Evolutionary conservation across 2,797 vertebrate genomes (phyloP), one percentile per base, ranked within the genome.

Genomic region (Heterohyrax brucei): DNA sequence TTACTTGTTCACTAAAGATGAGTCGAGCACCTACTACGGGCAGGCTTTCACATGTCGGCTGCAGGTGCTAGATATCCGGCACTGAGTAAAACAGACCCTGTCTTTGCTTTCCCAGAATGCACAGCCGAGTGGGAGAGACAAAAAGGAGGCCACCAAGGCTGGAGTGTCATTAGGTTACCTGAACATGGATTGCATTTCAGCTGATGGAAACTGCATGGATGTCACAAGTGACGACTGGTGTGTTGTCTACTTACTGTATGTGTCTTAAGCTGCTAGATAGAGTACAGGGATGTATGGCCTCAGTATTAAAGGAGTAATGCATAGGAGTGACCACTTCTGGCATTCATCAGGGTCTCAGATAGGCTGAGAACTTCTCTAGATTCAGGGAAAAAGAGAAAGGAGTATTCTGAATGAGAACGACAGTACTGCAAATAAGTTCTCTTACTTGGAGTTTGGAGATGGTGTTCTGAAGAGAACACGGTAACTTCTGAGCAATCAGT

Each of bases 61-160:
- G 62, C 46, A 68, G 33, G 56, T 77, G 39, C 68, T 64, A 26
- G 66, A 16, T 87, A 61, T 33, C 56, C 28, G 24, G 30, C 7
- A 50, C 83, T 46, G 68, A 91, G 19, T 75, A 39, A 92, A 79
- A 81, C 44, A 85, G 89, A 70, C 44, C 59, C 56, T 64, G 50
- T 30, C 79, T 96, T 85, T 89, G 76, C 89, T 89, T 95, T 94
- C 91, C 64, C 44, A 82, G 86, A 82, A 76, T 7, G 8, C 53
- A 33, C 26, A 48, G 56, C 78, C 82, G 62, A 26, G 22, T 24
- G 3, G 62, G 77, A 46, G 30, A 68, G 59, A 46, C 26, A 79
- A 91, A 50, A 89, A 82, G 75, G 83, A 95, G 89, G 89, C 85
- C 78, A 50, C 44, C 1, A 33, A 78, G 87, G 77, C 56, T 59